Percentiles rank a stretch among this genome's conserved stretches.
These are phyloP conservation scores for Acanthis flammea DNA, from an alignment of 2,797 vertebrate species.

Conservation along the genomic window DNA sequence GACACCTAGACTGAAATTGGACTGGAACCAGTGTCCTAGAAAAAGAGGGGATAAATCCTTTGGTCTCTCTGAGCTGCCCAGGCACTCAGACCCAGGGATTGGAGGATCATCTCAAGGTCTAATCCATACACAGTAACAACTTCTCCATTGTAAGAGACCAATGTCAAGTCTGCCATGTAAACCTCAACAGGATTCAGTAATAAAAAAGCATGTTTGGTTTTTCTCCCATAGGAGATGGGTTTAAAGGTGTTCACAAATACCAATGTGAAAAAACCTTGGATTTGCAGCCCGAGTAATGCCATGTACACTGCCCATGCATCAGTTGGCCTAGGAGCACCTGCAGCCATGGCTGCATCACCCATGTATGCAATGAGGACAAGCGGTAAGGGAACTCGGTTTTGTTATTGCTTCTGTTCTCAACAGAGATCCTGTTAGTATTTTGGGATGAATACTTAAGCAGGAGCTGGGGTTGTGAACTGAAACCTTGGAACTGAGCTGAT, in stretches of 20 bases:
- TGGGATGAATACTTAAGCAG: neutral
- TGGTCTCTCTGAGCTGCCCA: neutral
- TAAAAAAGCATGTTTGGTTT: neutral
- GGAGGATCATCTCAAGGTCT: neutral
- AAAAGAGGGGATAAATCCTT: neutral
- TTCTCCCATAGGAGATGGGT: constrained; percentile 67
- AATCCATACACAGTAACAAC: neutral
- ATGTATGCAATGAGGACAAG: neutral
- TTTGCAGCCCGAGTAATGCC: neutral
- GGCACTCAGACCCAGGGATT: neutral
- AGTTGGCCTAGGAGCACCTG: rapidly evolving
- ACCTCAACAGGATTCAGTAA: neutral
- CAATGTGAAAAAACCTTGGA: constrained; percentile 53
- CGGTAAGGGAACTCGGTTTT: neutral
- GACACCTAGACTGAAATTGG: neutral
- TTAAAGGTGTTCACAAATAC: constrained; percentile 75
- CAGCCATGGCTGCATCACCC: rapidly evolving
- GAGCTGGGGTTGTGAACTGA: neutral
- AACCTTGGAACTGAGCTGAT: neutral
- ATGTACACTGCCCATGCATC: rapidly evolving
- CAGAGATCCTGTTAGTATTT: neutral
- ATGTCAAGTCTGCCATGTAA: neutral
- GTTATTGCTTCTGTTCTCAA: neutral
- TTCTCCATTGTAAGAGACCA: neutral
- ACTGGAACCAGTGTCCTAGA: neutral